Conservation (phyloP, 2,113 vertebrate species). For the Loxodonta africana region DNA sequence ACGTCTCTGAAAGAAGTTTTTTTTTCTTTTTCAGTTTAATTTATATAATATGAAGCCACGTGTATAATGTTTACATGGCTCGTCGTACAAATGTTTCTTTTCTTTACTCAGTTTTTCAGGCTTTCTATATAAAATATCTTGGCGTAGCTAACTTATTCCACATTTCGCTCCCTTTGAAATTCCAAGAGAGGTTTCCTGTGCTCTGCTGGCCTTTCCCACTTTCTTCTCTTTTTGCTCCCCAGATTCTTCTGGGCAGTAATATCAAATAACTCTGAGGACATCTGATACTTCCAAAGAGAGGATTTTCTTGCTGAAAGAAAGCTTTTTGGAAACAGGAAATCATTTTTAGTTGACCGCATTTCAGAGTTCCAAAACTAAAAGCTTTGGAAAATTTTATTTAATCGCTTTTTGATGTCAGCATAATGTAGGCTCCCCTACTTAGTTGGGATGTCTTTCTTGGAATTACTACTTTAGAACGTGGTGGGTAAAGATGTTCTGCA, state of each 20-base stretch:
- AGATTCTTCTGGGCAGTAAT: constrained; percentile 57
- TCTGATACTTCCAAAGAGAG: constrained; percentile 80
- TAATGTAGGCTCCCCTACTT: constrained; percentile 22
- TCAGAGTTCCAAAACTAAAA: constrained; percentile 70
- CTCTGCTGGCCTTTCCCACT: constrained; percentile 38
- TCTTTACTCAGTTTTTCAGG: constrained; percentile 1
- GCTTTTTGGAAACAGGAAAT: constrained; percentile 76
- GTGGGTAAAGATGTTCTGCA: constrained; percentile 9
- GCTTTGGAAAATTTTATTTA: constrained; percentile 72
- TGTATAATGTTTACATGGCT: not conserved
- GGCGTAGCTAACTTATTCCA: constrained; percentile 69
- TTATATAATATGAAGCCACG: not conserved
- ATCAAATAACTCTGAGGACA: constrained; percentile 75
- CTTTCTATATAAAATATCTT: constrained; percentile 61
- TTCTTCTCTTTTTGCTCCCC: constrained; percentile 52
- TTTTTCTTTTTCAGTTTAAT: not conserved
- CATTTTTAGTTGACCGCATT: constrained; percentile 76
- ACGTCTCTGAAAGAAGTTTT: not conserved
- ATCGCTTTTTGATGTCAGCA: constrained; percentile 75
- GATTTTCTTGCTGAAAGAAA: constrained; percentile 71
- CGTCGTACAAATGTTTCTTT: constrained; percentile 5
- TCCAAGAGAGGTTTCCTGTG: constrained; percentile 57
- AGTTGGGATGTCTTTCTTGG: constrained; percentile 44
- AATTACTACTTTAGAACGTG: constrained; percentile 59
- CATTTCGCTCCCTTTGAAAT: constrained; percentile 75